Evolutionary conservation across 2,113 vertebrate genomes (phyloP), one percentile per base, ranked within the genome.

Genomic region (Oostethus manadensis): DNA sequence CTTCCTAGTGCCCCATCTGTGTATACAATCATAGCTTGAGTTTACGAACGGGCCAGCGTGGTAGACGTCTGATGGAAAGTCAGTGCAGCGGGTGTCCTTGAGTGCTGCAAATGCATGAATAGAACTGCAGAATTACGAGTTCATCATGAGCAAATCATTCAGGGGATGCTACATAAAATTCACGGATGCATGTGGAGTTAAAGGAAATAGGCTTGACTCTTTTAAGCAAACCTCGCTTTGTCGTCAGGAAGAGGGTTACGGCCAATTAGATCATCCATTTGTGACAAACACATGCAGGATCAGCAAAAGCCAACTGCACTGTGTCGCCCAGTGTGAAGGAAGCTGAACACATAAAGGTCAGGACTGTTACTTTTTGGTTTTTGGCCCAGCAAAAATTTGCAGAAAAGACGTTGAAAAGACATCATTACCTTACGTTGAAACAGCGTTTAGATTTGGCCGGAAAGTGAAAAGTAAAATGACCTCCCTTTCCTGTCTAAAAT

Each of bases 181-280:
- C 9, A 3, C 2, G 3, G 3, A 3, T 4, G 44, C 14, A n/a
- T 46, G 14, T 46, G 4, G 44, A 10, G 14, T 46, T 3, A 6
- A 2, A 48, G 20, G 14, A 48, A 48, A 48, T 7, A 6, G 16
- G 46, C 17, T 48, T 17, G 71, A 63, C 71, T 60, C 57, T 77
- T 85, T 68, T 68, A 53, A 47, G 65, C 51, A 48, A 72, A 73
- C 71, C 62, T 74, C 69, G 60, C 57, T 60, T 77, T 74, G 79
- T 83, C 78, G 83, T 74, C 68, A 67, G 70, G 60, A 76, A 69
- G 64, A 71, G 68, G 78, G 74, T 82, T 71, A 77, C 58, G 60
- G 77, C 78, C 81, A 83, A 85, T 80, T 84, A 71, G 71, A 78
- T 77, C 65, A 77, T 72, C 72, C 73, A 68, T 81, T 79, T 79